These are phyloP conservation scores for Melangyna quadrimaculata DNA, from an alignment of 2,888 invertebrate species.

Conservation along the genomic window DNA sequence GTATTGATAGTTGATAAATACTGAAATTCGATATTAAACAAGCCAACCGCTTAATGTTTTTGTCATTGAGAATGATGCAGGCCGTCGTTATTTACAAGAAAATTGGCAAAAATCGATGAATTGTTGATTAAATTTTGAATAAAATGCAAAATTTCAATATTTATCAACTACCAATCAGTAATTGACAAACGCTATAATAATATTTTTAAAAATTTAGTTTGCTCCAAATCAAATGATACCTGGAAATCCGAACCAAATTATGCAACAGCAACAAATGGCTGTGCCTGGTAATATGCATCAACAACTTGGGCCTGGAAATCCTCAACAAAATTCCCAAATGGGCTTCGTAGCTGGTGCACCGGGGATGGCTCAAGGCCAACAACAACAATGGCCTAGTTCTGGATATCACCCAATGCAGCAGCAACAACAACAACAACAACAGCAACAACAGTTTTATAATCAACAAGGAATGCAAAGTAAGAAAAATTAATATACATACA, in stretches of 20 bases:
- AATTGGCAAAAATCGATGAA: too few species aligned
- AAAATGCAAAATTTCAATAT: too few species aligned
- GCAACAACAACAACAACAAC: slow-evolving; percentile 71
- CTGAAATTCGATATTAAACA: too few species aligned
- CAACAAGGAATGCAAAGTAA: slow-evolving; percentile 80
- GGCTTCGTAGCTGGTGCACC: slow-evolving; percentile 79
- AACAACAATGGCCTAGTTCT: slow-evolving; percentile 80
- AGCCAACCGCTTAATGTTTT: too few species aligned
- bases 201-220: slow-evolving; percentile 72
- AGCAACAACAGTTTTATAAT: slow-evolving; percentile 76
- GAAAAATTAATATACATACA: neutral
- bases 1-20: too few species aligned
- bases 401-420: slow-evolving; percentile 78
- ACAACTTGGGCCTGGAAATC: slow-evolving; percentile 77
- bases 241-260: slow-evolving; percentile 78
- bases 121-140: too few species aligned
- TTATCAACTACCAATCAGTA: too few species aligned
- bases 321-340: slow-evolving; percentile 78
- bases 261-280: slow-evolving; percentile 78
- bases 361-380: slow-evolving; percentile 80
- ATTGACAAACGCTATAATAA: too few species aligned
- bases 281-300: slow-evolving; percentile 77
- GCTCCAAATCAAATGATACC: slow-evolving; percentile 80
- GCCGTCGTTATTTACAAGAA: too few species aligned
- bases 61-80: too few species aligned